Percentiles rank a stretch among this genome's conserved stretches.
Evolutionary conservation across 37 sponge, comb jelly and placozoan species (phyloP).

Genomic region (Aplysina aerophoba): DNA sequence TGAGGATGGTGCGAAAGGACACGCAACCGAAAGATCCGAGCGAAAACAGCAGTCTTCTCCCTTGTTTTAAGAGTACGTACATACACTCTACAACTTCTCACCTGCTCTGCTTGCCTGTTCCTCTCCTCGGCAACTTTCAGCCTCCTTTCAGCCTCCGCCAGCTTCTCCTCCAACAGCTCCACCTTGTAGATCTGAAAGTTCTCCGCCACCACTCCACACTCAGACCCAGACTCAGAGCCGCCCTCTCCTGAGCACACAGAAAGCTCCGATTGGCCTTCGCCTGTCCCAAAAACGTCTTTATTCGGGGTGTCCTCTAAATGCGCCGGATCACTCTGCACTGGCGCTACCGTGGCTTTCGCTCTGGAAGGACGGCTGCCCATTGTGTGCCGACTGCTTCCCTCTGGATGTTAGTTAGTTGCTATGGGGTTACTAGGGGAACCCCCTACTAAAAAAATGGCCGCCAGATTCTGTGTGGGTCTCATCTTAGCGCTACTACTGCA

Average conservation of each 20-base stretch:
- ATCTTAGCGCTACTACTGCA: background rate
- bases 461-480: background rate
- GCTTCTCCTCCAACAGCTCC: background rate
- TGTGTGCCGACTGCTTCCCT: background rate
- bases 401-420: background rate
- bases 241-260: no score
- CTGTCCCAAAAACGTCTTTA: no score
- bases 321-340: background rate
- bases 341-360: background rate
- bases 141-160: background rate
- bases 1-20: no score
- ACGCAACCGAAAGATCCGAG: no score
- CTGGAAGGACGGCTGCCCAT: constrained; percentile 17
- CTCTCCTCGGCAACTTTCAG: constrained; percentile 5
- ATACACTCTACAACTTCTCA: background rate
- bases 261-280: no score
- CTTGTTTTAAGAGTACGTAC: no score
- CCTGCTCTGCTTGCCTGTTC: background rate
- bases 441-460: background rate
- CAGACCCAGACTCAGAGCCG: no score
- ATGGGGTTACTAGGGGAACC: background rate
- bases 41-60: no score
- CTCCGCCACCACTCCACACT: no score
- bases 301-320: no score
- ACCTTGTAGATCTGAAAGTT: no score